Base-by-base conservation (phyloP, 1,140 invertebrate genomes). In the Heliothis subflexa region DNA sequence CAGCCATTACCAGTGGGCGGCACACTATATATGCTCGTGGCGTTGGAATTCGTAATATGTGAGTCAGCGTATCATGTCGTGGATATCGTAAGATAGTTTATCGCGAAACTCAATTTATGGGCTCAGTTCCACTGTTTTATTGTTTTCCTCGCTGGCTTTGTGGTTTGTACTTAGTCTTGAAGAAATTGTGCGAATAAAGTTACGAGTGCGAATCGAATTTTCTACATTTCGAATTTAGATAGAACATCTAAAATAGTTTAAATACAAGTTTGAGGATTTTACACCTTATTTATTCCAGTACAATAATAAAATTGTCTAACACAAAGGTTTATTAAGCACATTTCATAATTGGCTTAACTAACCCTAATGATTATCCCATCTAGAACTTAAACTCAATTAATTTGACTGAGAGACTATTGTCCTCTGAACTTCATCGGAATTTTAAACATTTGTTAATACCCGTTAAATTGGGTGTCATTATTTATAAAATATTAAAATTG, bases 41-140 rank as follows among this genome's bases (percentile, higher is more conserved):
- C 72, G 72, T 49, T 50, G 57, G 40, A 59, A 62, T 62, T 75
- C 57, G 45, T 62, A 75, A 59, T 74, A 74, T 74, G 71, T 75
- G 72, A 75, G 72, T 62, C 72, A 75, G 55, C 55, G 54, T 75
- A 59, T 62, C 72, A 75, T 75, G 64, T 68, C 47, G 45, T 3
- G 47, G 45, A 21, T 68, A 68, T 68, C 45, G 10, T 47, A 14
- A 49, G 64, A 68, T 68, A 68, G 64, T 68, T 68, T 68, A 68
- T 68, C 64, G 64, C 64, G 40, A 68, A 68, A 68, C 45, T 68
- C 64, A 68, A 68, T 68, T 68, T 68, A 68, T 68, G n/a, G 64
- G 18, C 64, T 68, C 64, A 13, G 47, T 68, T 25, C 16, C 64
- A 21, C 45, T 50, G 64, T 68, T 68, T 68, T 68, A 68, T 68